A percentile compares a stretch with the other conserved stretches of the same genome.
Evolutionary conservation across 2,888 invertebrate genomes (phyloP).

Genomic region (Pogonocherus hispidulus): DNA sequence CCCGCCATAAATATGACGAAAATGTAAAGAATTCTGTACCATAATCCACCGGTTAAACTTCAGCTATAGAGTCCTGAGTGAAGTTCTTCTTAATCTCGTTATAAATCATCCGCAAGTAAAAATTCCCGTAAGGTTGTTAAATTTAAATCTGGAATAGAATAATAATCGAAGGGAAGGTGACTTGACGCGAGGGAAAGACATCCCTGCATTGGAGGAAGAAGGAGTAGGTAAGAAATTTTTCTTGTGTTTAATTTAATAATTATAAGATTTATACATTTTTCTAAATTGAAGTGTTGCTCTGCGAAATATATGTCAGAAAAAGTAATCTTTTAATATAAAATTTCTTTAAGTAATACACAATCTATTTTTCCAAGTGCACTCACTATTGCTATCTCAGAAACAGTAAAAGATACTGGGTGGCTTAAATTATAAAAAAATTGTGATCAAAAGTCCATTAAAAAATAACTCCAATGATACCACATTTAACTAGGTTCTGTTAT

Average conservation of each 20-base stretch:
- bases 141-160: slow-evolving; percentile 57
- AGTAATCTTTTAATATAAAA: too few species aligned
- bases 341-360: too few species aligned
- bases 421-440: too few species aligned
- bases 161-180: slow-evolving; percentile 52
- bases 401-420: too few species aligned
- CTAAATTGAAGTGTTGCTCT: slow-evolving; percentile 45
- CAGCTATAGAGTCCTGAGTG: slow-evolving; percentile 21
- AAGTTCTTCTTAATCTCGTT: slow-evolving; percentile 36
- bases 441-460: too few species aligned
- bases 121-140: slow-evolving; percentile 53
- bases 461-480: too few species aligned
- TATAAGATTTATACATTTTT: slow-evolving; percentile 52
- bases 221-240: slow-evolving; percentile 53
- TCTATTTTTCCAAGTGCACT: too few species aligned
- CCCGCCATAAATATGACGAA: slow-evolving; percentile 13
- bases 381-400: too few species aligned
- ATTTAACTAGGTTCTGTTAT: too few species aligned
- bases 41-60: slow-evolving; percentile 20
- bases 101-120: slow-evolving; percentile 52
- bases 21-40: slow-evolving; percentile 9
- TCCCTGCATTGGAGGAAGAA: slow-evolving; percentile 44
- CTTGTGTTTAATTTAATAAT: slow-evolving; percentile 55
- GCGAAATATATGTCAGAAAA: too few species aligned
- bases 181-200: slow-evolving; percentile 35